Percentiles rank a stretch among this genome's conserved stretches.
These are phyloP conservation scores for Hylaeus anthracinus DNA, from an alignment of 1,140 invertebrate genomes.

Conservation along the genomic window DNA sequence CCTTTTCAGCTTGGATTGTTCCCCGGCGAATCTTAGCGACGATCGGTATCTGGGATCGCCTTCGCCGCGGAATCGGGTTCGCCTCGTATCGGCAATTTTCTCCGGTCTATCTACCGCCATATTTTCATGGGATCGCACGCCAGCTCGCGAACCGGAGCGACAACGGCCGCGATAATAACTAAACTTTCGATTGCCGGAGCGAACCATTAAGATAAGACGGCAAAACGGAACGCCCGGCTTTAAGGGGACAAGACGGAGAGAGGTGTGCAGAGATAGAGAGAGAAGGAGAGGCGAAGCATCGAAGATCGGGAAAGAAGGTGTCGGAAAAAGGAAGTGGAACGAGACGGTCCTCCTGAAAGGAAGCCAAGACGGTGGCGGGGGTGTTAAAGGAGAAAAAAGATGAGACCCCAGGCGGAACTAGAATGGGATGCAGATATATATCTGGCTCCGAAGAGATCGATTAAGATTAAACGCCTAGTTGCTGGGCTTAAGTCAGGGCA, in stretches of 20 bases:
- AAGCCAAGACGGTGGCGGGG: slow-evolving; percentile 30
- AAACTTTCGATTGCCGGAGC: slow-evolving; percentile 70
- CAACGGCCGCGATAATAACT: slow-evolving; percentile 68
- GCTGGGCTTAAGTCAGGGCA: slow-evolving; percentile 64
- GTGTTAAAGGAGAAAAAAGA: slow-evolving; percentile 26
- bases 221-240: slow-evolving; percentile 26
- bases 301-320: slow-evolving; percentile 26
- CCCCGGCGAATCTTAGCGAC: slow-evolving; percentile 3
- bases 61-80: slow-evolving; percentile 31
- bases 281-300: not conserved
- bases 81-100: slow-evolving; percentile 58
- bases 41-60: not conserved
- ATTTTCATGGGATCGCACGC: slow-evolving; percentile 50
- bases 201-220: slow-evolving; percentile 69
- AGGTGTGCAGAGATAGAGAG: not conserved
- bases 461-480: slow-evolving; percentile 70
- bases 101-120: slow-evolving; percentile 49
- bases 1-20: slow-evolving; percentile 32
- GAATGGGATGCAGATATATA: slow-evolving; percentile 43
- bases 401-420: slow-evolving; percentile 26
- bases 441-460: slow-evolving; percentile 58
- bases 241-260: slow-evolving; percentile 15
- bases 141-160: slow-evolving; percentile 50
- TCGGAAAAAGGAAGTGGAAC: slow-evolving; percentile 44
- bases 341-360: slow-evolving; percentile 34